A percentile compares a stretch with the other conserved stretches of the same genome.
phyloP scores from a whole-genome alignment of 2,888 invertebrate species.

The Drosophila stalkeri region DNA sequence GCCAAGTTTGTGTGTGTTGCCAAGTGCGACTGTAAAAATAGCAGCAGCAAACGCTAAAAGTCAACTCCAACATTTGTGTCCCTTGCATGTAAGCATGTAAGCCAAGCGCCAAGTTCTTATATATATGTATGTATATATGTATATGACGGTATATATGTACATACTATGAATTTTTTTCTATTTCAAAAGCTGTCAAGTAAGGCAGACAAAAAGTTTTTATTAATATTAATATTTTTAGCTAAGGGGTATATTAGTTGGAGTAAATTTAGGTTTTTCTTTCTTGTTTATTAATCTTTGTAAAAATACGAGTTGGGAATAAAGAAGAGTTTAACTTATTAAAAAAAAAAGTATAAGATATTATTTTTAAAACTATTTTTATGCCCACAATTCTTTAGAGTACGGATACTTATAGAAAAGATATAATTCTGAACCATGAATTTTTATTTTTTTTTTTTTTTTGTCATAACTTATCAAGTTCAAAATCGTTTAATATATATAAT shows the following conservation, averaged over 20 bases:
- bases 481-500: no score
- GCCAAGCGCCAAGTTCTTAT: constrained; percentile 12
- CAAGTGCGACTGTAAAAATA: constrained; percentile 49
- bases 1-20: constrained; percentile 60
- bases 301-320: no score
- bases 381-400: no score
- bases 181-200: constrained; percentile 30
- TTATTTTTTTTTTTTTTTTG: no score
- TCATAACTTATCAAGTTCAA: no score
- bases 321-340: neutral
- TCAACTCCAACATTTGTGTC: constrained; percentile 32
- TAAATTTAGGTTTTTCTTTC: neutral
- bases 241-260: constrained; percentile 11
- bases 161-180: neutral
- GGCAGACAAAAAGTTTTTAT: constrained; percentile 24
- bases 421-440: no score
- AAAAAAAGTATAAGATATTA: no score
- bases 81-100: constrained; percentile 27
- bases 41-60: constrained; percentile 35
- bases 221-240: neutral
- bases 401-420: no score
- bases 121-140: neutral
- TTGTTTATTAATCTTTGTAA: neutral
- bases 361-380: no score
- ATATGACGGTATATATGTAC: neutral